Base-by-base conservation (phyloP, 2,113 vertebrate genomes). In the Camelus dromedarius region DNA sequence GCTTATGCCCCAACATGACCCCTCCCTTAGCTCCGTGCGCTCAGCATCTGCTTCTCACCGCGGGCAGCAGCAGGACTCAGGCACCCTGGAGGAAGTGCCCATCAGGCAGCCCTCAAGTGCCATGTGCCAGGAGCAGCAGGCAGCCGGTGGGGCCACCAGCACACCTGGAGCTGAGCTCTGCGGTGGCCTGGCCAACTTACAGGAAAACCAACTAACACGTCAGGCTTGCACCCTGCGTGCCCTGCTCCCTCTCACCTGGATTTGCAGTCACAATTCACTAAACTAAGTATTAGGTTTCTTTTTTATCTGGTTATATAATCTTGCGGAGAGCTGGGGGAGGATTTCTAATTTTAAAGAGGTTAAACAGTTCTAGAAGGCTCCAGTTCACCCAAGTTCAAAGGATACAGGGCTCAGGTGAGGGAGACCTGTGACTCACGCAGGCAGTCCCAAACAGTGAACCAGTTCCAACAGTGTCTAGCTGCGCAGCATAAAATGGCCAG, bases 321-420 rank as follows among this genome's bases (percentile, higher is more conserved):
- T 69, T 46, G 3, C 9, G 56, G 24, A 70, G 60, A 67, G 46
- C 24, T 32, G 10, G 19, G 60, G 48, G 48, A 72, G 50, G 48
- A 76, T 20, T 94, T 96, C 52, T 92, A 58, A 94, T 87, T 70
- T 90, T 66, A 82, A 38, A 85, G 83, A 89, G 60, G 62, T 86
- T 72, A 73, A 75, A 89, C 18, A 72, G 56, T 54, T 79, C 30
- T 54, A 76, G 50, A 73, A 69, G n/a, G 30, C 62, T 93, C 76
- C 28, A 35, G 62, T 6, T 38, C 7, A 42, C 30, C 26, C 32
- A 30, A 30, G 64, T 87, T 69, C 85, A 76, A 38, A 46, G 48
- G 76, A 66, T 18, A 46, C 35, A 75, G 66, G 4, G 69, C 8
- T 69, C 26, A 12, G 67, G 56, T 72, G 46, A 96, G 50, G 58